Evolutionary conservation across 2,113 vertebrate genomes (phyloP).

Genomic region (Protobothrops mucrosquamatus): DNA sequence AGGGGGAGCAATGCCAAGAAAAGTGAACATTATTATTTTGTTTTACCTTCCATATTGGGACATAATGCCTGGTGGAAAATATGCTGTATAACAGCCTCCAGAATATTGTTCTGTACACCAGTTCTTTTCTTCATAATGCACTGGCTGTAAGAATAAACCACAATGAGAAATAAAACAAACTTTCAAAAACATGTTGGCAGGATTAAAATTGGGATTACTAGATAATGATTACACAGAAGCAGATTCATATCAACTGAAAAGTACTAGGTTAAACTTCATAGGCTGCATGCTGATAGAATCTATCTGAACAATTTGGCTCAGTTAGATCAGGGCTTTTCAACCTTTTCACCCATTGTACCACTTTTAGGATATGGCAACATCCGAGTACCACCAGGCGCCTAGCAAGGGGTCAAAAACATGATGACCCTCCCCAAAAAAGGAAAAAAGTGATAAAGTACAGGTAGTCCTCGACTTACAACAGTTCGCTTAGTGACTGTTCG

Average conservation of each 20-base stretch:
- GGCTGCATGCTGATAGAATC: conserved; percentile 16
- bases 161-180: conserved; percentile 46
- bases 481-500: no score
- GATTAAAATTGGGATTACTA: neutral
- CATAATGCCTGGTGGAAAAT: conserved; percentile 92
- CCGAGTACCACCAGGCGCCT: no score
- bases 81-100: conserved; percentile 91
- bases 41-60: conserved; percentile 86
- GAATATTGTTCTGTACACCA: conserved; percentile 94
- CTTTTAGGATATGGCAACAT: no score
- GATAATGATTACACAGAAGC: neutral
- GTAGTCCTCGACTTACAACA: no score
- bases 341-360: no score
- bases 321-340: no score
- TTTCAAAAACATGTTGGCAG: neutral
- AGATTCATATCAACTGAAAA: conserved; percentile 6
- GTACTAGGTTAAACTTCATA: conserved; percentile 10
- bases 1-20: neutral
- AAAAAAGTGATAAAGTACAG: no score
- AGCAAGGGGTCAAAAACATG: no score
- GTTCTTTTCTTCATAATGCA: conserved; percentile 97
- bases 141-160: conserved; percentile 73
- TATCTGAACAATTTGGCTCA: conserved; percentile 18
- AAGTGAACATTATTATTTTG: neutral
- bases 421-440: no score